A percentile compares a stretch with the other conserved stretches of the same genome.
Evolutionary conservation across 2,888 invertebrate genomes (phyloP).

Genomic region (Kryphioiulus occultus): DNA sequence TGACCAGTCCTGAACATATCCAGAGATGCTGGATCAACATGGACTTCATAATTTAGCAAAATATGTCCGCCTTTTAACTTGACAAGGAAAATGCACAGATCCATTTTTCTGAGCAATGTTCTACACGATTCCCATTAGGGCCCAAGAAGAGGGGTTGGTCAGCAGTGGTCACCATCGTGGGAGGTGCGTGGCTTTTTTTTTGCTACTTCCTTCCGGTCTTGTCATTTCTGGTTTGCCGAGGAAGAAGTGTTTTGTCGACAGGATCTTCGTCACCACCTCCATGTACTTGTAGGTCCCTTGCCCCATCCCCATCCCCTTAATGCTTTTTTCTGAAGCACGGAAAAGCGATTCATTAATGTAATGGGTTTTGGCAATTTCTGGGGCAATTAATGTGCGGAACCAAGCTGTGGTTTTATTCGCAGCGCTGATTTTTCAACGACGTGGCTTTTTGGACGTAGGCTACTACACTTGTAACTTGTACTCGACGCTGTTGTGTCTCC

Average conservation of each 20-base stretch:
- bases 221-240: conserved; percentile 15
- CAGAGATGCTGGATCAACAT: no score
- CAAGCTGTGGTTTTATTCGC: conserved; percentile 14
- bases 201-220: background rate
- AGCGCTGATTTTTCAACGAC: background rate
- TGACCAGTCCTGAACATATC: no score
- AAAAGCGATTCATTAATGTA: conserved; percentile 35
- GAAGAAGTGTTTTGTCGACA: conserved; percentile 26
- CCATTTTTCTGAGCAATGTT: no score
- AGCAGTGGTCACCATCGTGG: background rate
- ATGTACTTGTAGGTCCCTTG: no score
- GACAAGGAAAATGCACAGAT: no score
- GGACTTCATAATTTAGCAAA: no score
- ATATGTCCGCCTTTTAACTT: no score
- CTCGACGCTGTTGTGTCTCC: background rate
- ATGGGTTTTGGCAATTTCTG: conserved; percentile 35
- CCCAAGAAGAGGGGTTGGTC: background rate
- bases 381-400: conserved; percentile 22
- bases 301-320: background rate
- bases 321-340: background rate
- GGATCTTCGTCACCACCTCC: conserved; percentile 1
- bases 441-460: background rate
- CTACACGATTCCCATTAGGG: no score
- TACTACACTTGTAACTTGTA: background rate
- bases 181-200: conserved; percentile 11